Evolutionary conservation across 2,797 vertebrate species (phyloP), one percentile per base, ranked within the genome.

Genomic region (Galagoides demidoff): DNA sequence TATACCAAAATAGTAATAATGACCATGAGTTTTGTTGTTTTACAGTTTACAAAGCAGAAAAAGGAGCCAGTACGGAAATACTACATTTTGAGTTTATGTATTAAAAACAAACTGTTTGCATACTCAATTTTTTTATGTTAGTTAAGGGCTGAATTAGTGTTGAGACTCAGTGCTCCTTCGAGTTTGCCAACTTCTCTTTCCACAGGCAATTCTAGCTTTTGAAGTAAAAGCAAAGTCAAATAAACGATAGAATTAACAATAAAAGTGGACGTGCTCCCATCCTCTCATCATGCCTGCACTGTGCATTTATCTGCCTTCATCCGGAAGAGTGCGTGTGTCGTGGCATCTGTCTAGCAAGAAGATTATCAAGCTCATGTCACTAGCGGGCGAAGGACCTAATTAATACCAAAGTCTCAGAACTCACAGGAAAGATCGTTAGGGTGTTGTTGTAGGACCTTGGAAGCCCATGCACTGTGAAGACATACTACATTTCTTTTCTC

Each of bases 191-290:
- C 10, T 63, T 5, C 23, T 95, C 29, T 89, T 92, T 10, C 19
- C 23, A 4, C 3, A 73, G 25, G 2, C 23, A 92, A 70, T 22
- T 7, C 11, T 16, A 55, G 27, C 43, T 27, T 14, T 68, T 85
- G 85, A 87, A 91, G 92, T 77, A 66, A 63, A 95, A 68, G 25
- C 12, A 29, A 94, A 95, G 63, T 1, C 31, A 94, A 90, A 78
- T 59, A 92, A 95, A 45, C 12, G n/a, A 85, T 85, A 89, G 19
- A 45, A 37, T 39, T 20, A 77, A 55, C 43, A 89, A 10, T 74
- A 95, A 70, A 73, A 81, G 82, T 10, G 43, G 55, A 85, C 70
- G 77, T 23, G 66, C 2, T 64, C 34, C 82, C 17, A 37, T 11
- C 16, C 11, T 84, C 8, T 87, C 43, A 49, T 63, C 74, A 34